Conservation (phyloP, 2,888 invertebrate species). For the Drosophila merina region DNA sequence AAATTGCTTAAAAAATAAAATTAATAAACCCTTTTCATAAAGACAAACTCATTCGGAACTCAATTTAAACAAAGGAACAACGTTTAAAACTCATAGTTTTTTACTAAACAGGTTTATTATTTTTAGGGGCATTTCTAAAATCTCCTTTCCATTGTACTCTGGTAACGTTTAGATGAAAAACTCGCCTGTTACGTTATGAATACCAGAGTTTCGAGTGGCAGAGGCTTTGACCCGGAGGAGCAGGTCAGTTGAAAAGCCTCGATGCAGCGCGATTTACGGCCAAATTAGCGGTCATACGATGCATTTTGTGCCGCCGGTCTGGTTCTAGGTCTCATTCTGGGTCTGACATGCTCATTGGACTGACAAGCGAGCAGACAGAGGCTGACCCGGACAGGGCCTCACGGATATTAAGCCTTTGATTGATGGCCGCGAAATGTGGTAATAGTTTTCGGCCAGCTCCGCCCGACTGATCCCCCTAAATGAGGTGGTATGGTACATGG, state of each 20-base stretch:
- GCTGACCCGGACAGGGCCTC: conserved; percentile 6
- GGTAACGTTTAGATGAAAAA: conserved; percentile 52
- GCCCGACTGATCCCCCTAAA: background rate
- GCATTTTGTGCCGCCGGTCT: conserved; percentile 33
- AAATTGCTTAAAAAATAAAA: no score
- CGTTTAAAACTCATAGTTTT: no score
- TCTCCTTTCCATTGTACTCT: conserved; percentile 8
- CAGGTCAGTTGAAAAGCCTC: conserved; percentile 22
- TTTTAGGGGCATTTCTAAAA: background rate
- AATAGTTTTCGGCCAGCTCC: conserved; percentile 31
- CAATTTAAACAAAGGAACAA: no score
- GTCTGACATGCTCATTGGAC: conserved; percentile 38
- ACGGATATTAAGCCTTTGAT: conserved; percentile 64
- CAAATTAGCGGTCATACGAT: conserved; percentile 55
- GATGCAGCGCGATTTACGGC: conserved; percentile 41
- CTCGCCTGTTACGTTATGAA: conserved; percentile 55
- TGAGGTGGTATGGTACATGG: background rate
- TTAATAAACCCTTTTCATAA: no score
- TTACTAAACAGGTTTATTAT: background rate
- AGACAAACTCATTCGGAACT: no score
- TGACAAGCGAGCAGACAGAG: conserved; percentile 14
- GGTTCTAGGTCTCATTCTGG: conserved; percentile 3
- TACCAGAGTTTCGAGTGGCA: conserved; percentile 27
- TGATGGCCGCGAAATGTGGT: conserved; percentile 44
- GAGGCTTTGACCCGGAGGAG: conserved; percentile 8